Evolutionary conservation across 1,140 invertebrate genomes (phyloP).

Genomic region (Sycophila sp.): DNA sequence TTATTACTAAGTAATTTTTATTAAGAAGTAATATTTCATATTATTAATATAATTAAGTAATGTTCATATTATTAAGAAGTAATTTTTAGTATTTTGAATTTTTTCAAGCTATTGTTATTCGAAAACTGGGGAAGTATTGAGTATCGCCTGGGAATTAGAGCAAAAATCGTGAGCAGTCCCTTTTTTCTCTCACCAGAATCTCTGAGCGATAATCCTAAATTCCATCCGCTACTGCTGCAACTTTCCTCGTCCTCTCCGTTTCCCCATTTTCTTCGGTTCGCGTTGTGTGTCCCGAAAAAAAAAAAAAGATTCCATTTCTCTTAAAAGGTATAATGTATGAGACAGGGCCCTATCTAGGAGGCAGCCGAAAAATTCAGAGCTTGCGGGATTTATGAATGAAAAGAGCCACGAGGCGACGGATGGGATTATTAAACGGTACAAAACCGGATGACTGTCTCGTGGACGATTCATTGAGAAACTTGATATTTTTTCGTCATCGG

Average conservation of each 20-base stretch:
- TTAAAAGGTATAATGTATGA: background rate
- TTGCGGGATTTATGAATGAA: conserved; percentile 31
- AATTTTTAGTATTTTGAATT: no score
- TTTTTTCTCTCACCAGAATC: no score
- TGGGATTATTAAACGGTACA: conserved; percentile 30
- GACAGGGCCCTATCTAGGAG: background rate
- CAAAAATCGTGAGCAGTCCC: background rate
- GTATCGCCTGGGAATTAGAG: no score
- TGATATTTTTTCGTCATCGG: conserved; percentile 4
- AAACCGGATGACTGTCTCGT: background rate
- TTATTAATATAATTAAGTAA: no score
- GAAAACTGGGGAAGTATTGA: no score
- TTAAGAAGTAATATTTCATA: no score
- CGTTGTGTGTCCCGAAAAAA: background rate
- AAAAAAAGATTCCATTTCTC: background rate
- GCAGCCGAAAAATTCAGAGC: background rate
- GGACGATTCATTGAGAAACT: conserved; percentile 17
- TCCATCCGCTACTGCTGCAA: background rate
- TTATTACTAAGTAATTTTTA: no score
- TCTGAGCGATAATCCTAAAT: conserved; percentile 15
- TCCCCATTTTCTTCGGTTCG: background rate
- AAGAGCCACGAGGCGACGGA: background rate
- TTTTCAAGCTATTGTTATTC: no score
- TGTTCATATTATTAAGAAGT: no score
- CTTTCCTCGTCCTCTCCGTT: background rate